Percentiles rank a stretch among this genome's conserved stretches.
phyloP scores from a whole-genome alignment of 2,888 invertebrate genomes.

The Coelinius sp. region DNA sequence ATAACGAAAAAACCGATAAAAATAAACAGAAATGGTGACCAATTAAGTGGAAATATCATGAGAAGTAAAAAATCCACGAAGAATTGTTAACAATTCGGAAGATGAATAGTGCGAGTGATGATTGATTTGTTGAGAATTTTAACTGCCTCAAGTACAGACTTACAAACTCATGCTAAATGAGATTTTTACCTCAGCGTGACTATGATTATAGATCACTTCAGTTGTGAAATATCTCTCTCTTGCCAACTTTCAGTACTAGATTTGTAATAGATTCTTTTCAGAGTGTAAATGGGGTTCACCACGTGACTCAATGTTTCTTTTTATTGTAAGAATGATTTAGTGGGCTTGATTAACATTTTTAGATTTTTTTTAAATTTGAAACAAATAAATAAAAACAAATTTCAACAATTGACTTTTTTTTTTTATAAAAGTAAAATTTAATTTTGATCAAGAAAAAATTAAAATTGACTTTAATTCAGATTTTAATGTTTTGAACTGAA shows the following conservation, averaged over 20 bases:
- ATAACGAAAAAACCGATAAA: background rate
- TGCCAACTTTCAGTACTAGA: background rate
- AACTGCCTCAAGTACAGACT: background rate
- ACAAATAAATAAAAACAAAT: no score
- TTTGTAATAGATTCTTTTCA: background rate
- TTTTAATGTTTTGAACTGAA: background rate
- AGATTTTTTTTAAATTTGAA: no score
- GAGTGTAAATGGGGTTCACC: background rate
- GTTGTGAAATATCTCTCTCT: background rate
- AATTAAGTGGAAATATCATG: background rate
- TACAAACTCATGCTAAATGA: background rate
- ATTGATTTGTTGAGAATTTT: background rate
- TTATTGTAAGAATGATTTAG: no score
- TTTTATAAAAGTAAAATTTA: no score
- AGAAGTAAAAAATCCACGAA: background rate
- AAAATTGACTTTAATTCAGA: no score
- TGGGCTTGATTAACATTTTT: no score
- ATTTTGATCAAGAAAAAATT: no score
- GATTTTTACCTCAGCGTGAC: background rate
- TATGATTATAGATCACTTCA: background rate
- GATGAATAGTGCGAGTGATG: background rate
- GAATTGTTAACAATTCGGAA: background rate
- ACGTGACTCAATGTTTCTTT: background rate
- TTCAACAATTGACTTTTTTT: no score
- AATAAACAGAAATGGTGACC: background rate